Percentiles rank a stretch among this genome's conserved stretches.
These are phyloP conservation scores for Grammomys dolichurus DNA, from an alignment of 2,113 vertebrate species.

Conservation along the genomic window DNA sequence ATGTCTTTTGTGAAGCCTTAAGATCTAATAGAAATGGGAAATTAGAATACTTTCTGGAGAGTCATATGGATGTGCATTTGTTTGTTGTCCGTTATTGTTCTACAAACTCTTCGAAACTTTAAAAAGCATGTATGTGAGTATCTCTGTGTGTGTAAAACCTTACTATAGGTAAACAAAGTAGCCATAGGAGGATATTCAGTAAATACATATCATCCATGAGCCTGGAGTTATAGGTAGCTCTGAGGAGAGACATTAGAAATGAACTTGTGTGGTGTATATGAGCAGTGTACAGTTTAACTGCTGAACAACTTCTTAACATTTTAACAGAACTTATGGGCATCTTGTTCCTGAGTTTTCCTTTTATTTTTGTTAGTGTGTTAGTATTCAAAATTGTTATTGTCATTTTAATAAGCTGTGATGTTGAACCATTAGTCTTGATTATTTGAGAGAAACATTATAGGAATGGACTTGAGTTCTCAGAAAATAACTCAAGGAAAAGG, in stretches of 20 bases:
- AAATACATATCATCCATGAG: neutral
- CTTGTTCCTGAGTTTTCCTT: neutral
- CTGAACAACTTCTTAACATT: neutral
- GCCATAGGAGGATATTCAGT: neutral
- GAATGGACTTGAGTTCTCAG: neutral
- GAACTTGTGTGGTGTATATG: neutral
- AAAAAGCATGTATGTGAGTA: neutral
- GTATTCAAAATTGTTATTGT: neutral
- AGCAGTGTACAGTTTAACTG: neutral
- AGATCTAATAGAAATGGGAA: neutral
- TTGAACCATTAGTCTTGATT: neutral
- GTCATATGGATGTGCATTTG: neutral
- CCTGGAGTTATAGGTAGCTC: accelerated
- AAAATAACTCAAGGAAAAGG: neutral
- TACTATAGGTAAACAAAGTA: neutral
- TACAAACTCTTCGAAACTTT: neutral
- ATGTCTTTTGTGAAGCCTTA: neutral
- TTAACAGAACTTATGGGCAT: neutral
- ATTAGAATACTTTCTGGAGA: neutral
- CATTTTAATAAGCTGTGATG: neutral
- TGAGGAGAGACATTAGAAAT: neutral
- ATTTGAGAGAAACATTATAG: neutral
- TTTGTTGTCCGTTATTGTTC: neutral
- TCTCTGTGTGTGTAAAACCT: neutral
- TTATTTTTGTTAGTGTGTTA: neutral